Evolutionary conservation across 2,888 invertebrate genomes (phyloP), one percentile per base, ranked within the genome.

Genomic region (Dolichopus griseipennis): DNA sequence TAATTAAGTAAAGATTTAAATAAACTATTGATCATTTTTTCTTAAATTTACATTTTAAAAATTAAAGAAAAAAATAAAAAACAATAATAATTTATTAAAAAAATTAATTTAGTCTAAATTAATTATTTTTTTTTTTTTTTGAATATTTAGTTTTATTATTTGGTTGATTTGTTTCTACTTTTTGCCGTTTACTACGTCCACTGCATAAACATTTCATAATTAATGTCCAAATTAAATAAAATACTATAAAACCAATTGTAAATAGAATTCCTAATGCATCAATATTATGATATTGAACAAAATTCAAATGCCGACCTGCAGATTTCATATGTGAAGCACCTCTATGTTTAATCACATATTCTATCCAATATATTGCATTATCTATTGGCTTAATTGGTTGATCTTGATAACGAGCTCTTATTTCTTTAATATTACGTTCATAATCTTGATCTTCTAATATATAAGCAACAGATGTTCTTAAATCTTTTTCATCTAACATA

Each of bases 291-390:
- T 69, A 69, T 66, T 70, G 41, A 21, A 70, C 21, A 37, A 66
- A 68, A 21, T 43, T 67, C 7, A 69, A 67, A 22, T 69, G 65
- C 33, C 68, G 70, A 0, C 79, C 80, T 0, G 81, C 78, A 0
- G 80, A 78, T 15, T 78, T 75, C 70, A 82, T 72, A 65, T 82
- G 81, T 0, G 73, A 67, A 0, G 81, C 82, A 2, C 83, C 83
- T 65, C 78, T 77, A 69, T 83, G 78, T 0, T 80, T 74, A 8
- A 82, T 77, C 12, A 81, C 79, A 69, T 83, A 83, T 67, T 83
- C 82, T 61, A 81, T 77, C 83, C 83, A 83, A 72, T 78, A 83
- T 69, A 81, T 74, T 21, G 83, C 81, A 2, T 73, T 78, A 9
- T 80, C 78, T 9, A 80, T 75, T 0, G 82, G 75, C 20, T 70